Conservation (phyloP, 2,888 invertebrate species). For the Auanema sp. region DNA sequence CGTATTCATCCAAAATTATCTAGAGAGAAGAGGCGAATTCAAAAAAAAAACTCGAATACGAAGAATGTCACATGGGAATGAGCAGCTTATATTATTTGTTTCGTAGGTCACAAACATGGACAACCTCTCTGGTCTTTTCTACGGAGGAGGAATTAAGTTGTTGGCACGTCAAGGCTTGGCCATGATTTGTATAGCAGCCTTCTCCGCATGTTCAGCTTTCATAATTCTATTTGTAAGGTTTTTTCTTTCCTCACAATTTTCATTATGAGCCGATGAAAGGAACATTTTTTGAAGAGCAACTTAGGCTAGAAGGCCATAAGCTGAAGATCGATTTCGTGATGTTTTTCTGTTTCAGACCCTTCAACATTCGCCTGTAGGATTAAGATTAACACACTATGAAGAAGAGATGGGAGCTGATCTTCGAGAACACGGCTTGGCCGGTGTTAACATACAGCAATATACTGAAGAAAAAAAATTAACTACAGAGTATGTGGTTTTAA, state of each 20-base stretch:
- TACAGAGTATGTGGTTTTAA: slow-evolving; percentile 34
- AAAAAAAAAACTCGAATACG: background rate
- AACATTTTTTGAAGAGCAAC: background rate
- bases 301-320: background rate
- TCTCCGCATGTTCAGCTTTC: slow-evolving; percentile 29
- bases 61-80: background rate
- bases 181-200: slow-evolving; percentile 21
- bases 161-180: slow-evolving; percentile 26
- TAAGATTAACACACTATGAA: slow-evolving; percentile 53
- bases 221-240: slow-evolving; percentile 31
- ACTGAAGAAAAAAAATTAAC: slow-evolving; percentile 54
- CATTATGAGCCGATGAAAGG: background rate
- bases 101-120: slow-evolving; percentile 9
- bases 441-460: slow-evolving; percentile 55
- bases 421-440: slow-evolving; percentile 55
- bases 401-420: slow-evolving; percentile 61
- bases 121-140: slow-evolving; percentile 26
- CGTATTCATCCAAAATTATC: background rate
- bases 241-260: background rate
- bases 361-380: slow-evolving; percentile 49
- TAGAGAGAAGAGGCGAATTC: background rate
- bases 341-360: slow-evolving; percentile 31
- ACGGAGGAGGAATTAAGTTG: slow-evolving; percentile 27
- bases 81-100: background rate
- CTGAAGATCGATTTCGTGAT: background rate